These are phyloP conservation scores for Amiota mariae DNA, from an alignment of 2,888 invertebrate species.

Conservation along the genomic window DNA sequence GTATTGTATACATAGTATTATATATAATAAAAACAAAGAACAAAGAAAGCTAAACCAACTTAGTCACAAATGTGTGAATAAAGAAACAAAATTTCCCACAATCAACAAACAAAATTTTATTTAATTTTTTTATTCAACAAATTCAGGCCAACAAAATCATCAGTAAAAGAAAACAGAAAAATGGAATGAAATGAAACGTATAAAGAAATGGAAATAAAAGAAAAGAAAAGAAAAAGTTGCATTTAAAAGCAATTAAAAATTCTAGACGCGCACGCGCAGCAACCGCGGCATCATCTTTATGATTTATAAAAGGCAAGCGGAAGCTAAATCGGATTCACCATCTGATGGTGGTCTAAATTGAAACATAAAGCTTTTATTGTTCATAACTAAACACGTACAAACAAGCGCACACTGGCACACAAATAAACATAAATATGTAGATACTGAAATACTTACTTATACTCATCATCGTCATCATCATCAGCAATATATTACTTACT, in stretches of 20 bases:
- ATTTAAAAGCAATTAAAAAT: conserved; percentile 60
- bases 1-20: conserved; percentile 27
- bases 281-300: background rate
- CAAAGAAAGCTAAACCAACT: background rate
- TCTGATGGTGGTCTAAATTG: too few species aligned
- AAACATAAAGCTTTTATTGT: too few species aligned
- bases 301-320: background rate
- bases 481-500: background rate
- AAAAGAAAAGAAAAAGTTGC: background rate
- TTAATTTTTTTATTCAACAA: conserved; percentile 13
- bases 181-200: background rate
- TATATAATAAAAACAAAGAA: conserved; percentile 24
- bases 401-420: too few species aligned
- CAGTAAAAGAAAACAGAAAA: background rate
- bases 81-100: conserved; percentile 44
- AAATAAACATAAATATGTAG: too few species aligned
- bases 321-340: background rate
- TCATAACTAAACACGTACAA: too few species aligned
- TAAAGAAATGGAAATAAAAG: too few species aligned
- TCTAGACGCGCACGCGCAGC: conserved; percentile 54
- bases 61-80: conserved; percentile 21
- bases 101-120: conserved; percentile 23
- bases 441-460: too few species aligned
- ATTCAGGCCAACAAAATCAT: conserved; percentile 21
- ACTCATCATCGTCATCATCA: too few species aligned